A percentile compares a stretch with the other conserved stretches of the same genome.
Evolutionary conservation across 2,113 vertebrate species (phyloP).

Genomic region (Hystrix cristata): DNA sequence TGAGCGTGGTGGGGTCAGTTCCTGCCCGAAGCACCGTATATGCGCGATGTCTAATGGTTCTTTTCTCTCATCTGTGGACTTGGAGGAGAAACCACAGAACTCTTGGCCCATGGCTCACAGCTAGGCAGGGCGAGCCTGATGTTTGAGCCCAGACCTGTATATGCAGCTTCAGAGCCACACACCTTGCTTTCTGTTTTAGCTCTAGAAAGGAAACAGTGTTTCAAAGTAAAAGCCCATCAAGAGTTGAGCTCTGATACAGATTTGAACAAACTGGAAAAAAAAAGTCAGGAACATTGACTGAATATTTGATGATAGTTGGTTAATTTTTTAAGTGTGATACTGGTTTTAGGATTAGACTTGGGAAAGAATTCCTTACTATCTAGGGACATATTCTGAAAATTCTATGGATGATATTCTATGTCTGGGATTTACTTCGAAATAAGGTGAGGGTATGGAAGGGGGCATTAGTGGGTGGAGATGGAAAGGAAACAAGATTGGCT

Average conservation of each 20-base stretch:
- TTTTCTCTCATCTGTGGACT: neutral
- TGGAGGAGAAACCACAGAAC: neutral
- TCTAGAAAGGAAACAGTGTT: neutral
- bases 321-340: neutral
- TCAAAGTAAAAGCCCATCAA: neutral
- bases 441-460: too few relatives aligned
- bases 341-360: neutral
- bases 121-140: neutral
- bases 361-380: neutral
- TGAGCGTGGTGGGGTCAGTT: neutral
- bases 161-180: neutral
- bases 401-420: neutral
- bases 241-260: neutral
- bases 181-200: neutral
- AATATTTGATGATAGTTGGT: neutral
- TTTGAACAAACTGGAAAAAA: neutral
- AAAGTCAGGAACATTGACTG: neutral
- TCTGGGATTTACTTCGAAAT: neutral
- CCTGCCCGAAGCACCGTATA: neutral
- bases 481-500: neutral
- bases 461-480: neutral
- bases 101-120: neutral
- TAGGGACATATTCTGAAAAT: neutral
- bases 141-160: neutral
- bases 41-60: neutral